Evolutionary conservation across 2,797 vertebrate species (phyloP).

Genomic region (Cichlasoma orientale): DNA sequence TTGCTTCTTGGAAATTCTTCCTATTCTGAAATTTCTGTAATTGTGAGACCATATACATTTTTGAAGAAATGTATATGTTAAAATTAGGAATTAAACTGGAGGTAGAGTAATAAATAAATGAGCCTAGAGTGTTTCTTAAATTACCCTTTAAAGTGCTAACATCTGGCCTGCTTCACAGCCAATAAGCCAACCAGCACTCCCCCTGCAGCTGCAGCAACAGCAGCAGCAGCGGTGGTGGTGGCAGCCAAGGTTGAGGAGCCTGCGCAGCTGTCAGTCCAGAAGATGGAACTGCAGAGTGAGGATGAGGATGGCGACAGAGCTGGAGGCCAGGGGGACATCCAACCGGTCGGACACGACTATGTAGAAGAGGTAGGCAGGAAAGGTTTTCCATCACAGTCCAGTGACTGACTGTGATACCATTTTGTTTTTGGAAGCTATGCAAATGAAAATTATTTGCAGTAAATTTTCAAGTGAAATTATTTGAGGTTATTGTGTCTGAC

Average conservation of each 20-base stretch:
- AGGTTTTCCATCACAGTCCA: background rate
- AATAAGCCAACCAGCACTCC: slow-evolving; percentile 57
- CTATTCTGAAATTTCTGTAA: background rate
- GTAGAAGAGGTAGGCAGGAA: slow-evolving; percentile 81
- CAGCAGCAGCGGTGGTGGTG: slow-evolving; percentile 16
- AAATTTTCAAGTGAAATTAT: background rate
- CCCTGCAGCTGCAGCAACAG: slow-evolving; percentile 19
- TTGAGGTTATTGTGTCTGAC: background rate
- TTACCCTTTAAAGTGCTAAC: background rate
- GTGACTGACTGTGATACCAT: background rate
- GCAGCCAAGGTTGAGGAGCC: slow-evolving; percentile 65
- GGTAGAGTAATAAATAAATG: background rate
- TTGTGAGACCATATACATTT: background rate
- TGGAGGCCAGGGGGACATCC: slow-evolving; percentile 70
- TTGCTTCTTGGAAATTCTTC: background rate
- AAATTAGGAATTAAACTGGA: background rate
- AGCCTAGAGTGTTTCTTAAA: background rate
- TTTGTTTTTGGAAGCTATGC: background rate
- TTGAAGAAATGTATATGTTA: background rate
- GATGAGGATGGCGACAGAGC: slow-evolving; percentile 66
- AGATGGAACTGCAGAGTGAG: slow-evolving; percentile 67
- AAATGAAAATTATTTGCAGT: background rate
- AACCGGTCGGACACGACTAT: slow-evolving; percentile 80
- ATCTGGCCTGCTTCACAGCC: slow-evolving; percentile 51
- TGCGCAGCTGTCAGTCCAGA: slow-evolving; percentile 39